phyloP scores from a whole-genome alignment of 2,113 vertebrate genomes.

The Tonatia bakeri region DNA sequence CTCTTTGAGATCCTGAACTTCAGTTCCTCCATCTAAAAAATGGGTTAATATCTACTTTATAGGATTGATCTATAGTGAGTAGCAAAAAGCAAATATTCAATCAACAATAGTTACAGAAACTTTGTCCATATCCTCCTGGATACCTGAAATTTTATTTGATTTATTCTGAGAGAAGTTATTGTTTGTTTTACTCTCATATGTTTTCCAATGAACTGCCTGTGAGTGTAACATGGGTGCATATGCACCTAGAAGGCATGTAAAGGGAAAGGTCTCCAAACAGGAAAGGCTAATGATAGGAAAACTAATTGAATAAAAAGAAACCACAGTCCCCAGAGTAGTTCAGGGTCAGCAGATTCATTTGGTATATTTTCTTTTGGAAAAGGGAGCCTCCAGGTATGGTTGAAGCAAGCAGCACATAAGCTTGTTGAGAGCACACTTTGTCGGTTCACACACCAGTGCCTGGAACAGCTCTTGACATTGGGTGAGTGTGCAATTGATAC shows the following conservation, averaged over 20 bases:
- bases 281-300: neutral
- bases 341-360: neutral
- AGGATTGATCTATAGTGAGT: neutral
- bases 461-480: neutral
- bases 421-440: neutral
- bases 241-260: neutral
- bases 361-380: conserved; percentile 21
- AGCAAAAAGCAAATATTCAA: neutral
- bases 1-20: neutral
- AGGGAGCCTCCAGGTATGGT: neutral
- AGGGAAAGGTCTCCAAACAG: neutral
- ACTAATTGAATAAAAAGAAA: neutral
- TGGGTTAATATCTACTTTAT: neutral
- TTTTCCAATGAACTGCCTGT: neutral
- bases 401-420: neutral
- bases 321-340: neutral
- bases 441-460: neutral
- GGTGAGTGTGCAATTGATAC: neutral
- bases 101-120: neutral
- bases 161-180: neutral
- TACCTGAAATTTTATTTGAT: neutral
- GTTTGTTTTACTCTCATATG: neutral
- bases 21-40: neutral
- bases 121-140: neutral
- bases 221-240: neutral